phyloP scores from a whole-genome alignment of 2,888 invertebrate species.

The Rhaphigaster nebulosa region DNA sequence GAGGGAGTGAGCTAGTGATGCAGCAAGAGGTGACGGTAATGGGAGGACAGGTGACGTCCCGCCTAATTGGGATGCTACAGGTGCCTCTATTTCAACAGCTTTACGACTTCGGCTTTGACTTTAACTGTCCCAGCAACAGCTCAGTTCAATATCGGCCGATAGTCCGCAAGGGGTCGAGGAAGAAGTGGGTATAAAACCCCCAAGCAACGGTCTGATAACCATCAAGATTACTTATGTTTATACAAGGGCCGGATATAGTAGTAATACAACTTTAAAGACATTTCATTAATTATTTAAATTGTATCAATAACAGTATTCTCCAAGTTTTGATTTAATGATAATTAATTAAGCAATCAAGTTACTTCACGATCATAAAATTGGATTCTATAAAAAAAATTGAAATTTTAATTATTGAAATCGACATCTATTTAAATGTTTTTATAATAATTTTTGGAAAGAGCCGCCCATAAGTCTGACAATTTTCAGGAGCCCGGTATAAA shows the following conservation, averaged over 20 bases:
- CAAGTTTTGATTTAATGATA: too few relatives aligned
- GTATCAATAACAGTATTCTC: too few relatives aligned
- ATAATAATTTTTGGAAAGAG: too few relatives aligned
- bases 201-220: not conserved
- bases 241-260: not conserved
- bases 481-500: too few relatives aligned
- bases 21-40: not conserved
- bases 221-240: not conserved
- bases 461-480: too few relatives aligned
- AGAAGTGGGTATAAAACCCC: not conserved
- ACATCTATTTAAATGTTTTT: too few relatives aligned
- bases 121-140: conserved; percentile 6
- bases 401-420: too few relatives aligned
- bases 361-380: too few relatives aligned
- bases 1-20: not conserved
- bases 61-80: not conserved
- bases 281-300: too few relatives aligned
- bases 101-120: not conserved
- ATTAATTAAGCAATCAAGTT: too few relatives aligned
- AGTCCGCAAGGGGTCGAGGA: not conserved
- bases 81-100: not conserved
- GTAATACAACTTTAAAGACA: too few relatives aligned
- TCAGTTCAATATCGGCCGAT: conserved; percentile 3
- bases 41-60: not conserved
- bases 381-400: too few relatives aligned